Evolutionary conservation across 2,113 vertebrate genomes (phyloP), one percentile per base, ranked within the genome.

Genomic region (Acanthochromis polyacanthus): DNA sequence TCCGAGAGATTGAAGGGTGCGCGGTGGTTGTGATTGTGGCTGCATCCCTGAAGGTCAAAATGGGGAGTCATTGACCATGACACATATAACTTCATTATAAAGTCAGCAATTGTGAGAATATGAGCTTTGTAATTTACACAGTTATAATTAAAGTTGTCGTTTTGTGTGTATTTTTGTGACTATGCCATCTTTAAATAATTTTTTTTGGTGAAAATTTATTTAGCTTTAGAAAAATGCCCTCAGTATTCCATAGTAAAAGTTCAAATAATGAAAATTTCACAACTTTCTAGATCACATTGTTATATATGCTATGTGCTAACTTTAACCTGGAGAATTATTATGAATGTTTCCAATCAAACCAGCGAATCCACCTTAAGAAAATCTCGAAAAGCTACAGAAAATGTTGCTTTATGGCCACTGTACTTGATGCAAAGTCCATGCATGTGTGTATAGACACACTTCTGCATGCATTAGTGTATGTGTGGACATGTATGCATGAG

Each of bases 1-100:
- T 82, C 16, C 1, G 50, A 56, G 78, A 83, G 67, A 85, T 75
- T 72, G 73, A 83, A 52, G 66, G 51, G 73, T 84, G 76, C 28
- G 23, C 10, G 46, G 22, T 62, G 71, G 65, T 76, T 57, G 52
- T 61, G 46, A 30, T 25, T 53, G 60, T 60, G 63, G 75, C 40
- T 43, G 63, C 4, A 5, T 66, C 60, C 4, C 74, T 64, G 58
- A 88, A 89, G 89, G 88, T 90, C 82, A 68, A 16, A 48, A 30
- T 28, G 58, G 57, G 23, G 78, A 79, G 85, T 52, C 46, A 59
- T 22, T 62, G 46, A 22, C 16, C 15, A 1, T n/a, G 56, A 57
- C 76, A 71, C 73, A 65, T 32, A 22, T 36, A 75, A 69, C 23
- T 65, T 59, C 23, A 62, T 73, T 59, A 82, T 56, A 75, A 59